Conservation (phyloP, 2,797 vertebrate genomes). For the Dallia pectoralis region DNA sequence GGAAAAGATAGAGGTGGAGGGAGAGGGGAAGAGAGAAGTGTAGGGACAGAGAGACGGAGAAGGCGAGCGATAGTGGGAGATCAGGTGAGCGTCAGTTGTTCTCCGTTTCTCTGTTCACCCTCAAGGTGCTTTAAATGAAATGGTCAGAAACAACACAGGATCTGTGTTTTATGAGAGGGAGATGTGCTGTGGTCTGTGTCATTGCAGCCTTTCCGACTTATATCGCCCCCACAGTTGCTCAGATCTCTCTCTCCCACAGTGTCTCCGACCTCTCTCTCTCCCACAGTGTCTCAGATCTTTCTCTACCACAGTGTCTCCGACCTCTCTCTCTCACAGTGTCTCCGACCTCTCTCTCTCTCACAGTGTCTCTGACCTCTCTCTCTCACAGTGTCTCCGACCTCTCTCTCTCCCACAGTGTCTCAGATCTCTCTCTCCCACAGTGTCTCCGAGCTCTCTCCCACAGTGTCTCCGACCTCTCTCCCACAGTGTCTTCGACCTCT, state of each 20-base stretch:
- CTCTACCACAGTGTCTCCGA: no score
- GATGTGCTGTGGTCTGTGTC: background rate
- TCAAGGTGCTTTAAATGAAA: background rate
- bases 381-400: no score
- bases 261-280: no score
- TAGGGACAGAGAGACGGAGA: no score
- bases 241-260: no score
- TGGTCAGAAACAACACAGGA: background rate
- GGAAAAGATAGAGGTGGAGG: background rate
- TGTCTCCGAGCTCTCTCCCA: no score
- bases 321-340: no score
- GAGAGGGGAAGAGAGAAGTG: background rate
- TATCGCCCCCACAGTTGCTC: background rate
- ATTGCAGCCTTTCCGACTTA: background rate
- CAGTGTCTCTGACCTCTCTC: no score
- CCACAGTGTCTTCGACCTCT: no score
- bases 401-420: background rate
- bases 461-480: background rate
- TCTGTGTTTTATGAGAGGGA: background rate
- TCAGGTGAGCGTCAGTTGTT: background rate
- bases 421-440: no score
- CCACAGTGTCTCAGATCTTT: background rate
- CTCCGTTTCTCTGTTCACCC: background rate
- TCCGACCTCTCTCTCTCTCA: no score
- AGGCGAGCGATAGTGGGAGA: background rate